Evolutionary conservation across 64 coral and sea anemone species (phyloP).

Genomic region (Anthopleura sola): DNA sequence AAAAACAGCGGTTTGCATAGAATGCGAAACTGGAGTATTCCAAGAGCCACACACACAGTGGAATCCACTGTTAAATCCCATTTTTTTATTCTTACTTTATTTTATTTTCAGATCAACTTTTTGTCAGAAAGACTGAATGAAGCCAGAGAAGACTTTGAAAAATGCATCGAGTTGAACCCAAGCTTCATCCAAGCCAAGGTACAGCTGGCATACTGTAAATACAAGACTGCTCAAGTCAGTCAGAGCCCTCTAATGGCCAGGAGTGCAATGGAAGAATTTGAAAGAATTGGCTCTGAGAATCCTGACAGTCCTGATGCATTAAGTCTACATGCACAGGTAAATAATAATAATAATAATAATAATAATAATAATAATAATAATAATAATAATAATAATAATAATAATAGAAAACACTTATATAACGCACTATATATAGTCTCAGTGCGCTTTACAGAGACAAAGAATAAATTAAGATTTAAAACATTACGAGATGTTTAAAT

Average conservation of each 20-base stretch:
- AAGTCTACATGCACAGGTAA: constrained; percentile 89
- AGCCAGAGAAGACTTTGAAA: constrained; percentile 95
- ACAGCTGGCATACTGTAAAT: constrained; percentile 91
- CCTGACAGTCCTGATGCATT: constrained; percentile 79
- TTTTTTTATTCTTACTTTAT: no score
- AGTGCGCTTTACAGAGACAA: no score
- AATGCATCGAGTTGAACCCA: constrained; percentile 74
- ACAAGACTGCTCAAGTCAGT: constrained; percentile 74
- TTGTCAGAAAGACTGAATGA: constrained; percentile 81
- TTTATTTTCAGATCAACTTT: constrained; percentile 62
- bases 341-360: no score
- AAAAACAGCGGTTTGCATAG: no score
- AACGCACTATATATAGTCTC: no score
- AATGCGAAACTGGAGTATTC: no score
- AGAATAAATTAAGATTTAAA: no score
- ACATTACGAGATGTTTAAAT: no score
- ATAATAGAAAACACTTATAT: background rate
- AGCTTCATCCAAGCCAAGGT: constrained; percentile 80
- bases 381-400: no score
- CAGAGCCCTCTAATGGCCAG: constrained; percentile 68
- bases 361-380: no score
- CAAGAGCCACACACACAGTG: no score
- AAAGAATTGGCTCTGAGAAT: constrained; percentile 57
- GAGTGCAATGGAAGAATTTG: constrained; percentile 77
- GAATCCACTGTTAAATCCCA: no score